Base-by-base conservation (phyloP, 2,113 vertebrate species). In the Lipophrys pholis region DNA sequence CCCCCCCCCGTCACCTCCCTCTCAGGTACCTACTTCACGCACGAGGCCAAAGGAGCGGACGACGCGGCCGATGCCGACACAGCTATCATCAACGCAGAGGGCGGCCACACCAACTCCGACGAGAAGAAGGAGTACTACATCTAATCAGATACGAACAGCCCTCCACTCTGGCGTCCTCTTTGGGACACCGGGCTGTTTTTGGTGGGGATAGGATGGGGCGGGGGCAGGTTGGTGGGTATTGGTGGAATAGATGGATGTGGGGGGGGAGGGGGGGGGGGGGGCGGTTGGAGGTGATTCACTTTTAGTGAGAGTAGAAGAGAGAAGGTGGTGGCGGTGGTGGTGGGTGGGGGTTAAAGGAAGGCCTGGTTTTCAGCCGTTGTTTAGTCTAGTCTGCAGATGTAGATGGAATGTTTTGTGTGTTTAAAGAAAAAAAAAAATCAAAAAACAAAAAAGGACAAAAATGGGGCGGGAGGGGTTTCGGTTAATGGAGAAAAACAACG, bases 51-150 rank as follows among this genome's bases (percentile, higher is more conserved):
- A 95, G 98, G 98, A 88, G 98, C 98, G 7, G 98, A 99, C 35
- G 98, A 99, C 41, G 97, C 97, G 0, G 97, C 97, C 53, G 98
- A 99, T 49, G 98, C 98, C 53, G 98, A 99, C 89, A 99, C 98
- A 72, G 97, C 98, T 89, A 99, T 99, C 93, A 99, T 99, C 95
- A 99, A 99, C 39, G 98, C 98, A 53, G 98, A 99, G 84, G 98
- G 98, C 7, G 98, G 98, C 82, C 97, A 98, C 91, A 99, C 95
- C 96, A 98, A 96, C 94, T 98, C 97, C 0, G 97, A 99, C 69
- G 97, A 99, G 86, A 99, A 99, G 95, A 99, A 99, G 79, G 97
- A 99, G 92, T 99, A 99, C 94, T 99, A 99, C 95, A 99, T 99
- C 95, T 99, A 95, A 96, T 84, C 81, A 45, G 21, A 55, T 63